Conservation (phyloP, 2,797 vertebrate genomes). For the Carcharodon carcharias region DNA sequence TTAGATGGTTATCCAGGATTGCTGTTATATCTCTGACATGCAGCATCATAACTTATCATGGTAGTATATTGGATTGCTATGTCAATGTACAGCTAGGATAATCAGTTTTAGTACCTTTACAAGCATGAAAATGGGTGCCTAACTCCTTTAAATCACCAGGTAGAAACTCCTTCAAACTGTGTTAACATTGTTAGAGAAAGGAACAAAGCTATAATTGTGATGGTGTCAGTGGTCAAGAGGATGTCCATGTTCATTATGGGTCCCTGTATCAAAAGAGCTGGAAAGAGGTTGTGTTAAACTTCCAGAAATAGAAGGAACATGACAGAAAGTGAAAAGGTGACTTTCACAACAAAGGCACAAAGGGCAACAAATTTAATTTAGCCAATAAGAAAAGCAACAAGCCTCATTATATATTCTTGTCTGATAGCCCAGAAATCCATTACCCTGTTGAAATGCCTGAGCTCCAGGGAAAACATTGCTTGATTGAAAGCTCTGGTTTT, state of each 20-base stretch:
- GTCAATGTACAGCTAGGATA: no score
- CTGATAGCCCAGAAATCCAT: no score
- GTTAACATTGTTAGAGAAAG: not conserved
- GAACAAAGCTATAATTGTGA: not conserved
- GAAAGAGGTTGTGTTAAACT: not conserved
- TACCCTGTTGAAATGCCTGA: no score
- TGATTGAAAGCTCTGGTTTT: no score
- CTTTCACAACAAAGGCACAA: not conserved
- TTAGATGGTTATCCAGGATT: not conserved
- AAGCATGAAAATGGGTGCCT: not conserved
- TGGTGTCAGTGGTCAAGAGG: not conserved
- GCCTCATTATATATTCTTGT: no score
- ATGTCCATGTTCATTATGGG: not conserved
- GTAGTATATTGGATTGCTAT: not conserved
- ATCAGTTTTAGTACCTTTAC: not conserved
- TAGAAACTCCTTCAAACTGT: not conserved
- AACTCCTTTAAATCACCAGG: not conserved
- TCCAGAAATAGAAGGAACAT: not conserved
- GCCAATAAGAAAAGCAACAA: not conserved
- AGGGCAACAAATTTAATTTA: not conserved
- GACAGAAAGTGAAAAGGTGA: not conserved
- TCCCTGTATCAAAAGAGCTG: not conserved
- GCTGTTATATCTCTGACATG: not conserved
- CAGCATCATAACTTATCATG: not conserved
- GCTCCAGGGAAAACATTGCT: no score